Conservation (phyloP, 2,113 vertebrate species). For the Oreochromis niloticus region DNA sequence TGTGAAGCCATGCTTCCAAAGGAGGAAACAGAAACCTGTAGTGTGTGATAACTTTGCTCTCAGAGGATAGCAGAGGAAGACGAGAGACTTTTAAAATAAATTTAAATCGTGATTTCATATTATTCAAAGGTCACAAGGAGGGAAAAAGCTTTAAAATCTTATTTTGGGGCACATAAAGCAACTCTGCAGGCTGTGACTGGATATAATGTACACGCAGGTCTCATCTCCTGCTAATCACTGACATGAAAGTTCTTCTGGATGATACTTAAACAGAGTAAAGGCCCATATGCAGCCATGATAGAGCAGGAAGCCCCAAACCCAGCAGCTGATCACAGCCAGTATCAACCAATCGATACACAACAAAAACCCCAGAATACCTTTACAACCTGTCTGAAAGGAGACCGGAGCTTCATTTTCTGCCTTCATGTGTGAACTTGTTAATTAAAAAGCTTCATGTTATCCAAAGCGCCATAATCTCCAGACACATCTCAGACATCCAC, state of each 20-base stretch:
- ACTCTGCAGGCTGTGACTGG: neutral
- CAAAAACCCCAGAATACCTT: neutral
- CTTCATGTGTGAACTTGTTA: neutral
- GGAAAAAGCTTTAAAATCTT: accelerated
- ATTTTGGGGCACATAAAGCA: neutral
- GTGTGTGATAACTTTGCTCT: neutral
- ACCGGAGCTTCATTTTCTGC: accelerated
- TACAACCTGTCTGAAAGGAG: neutral
- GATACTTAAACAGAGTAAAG: neutral
- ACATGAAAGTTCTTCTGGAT: neutral
- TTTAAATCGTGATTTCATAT: accelerated
- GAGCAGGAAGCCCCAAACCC: neutral
- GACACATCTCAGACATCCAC: neutral
- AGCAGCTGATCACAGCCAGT: neutral
- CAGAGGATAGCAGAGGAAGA: neutral
- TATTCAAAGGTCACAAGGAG: neutral
- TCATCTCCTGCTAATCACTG: neutral
- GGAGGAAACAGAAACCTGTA: neutral
- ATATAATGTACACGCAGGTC: accelerated
- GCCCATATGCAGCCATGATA: accelerated
- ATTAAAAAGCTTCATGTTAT: neutral
- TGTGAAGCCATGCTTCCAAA: neutral
- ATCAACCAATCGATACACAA: accelerated
- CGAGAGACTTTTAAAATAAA: neutral
- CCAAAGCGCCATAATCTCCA: neutral